A percentile compares a stretch with the other conserved stretches of the same genome.
Conservation (phyloP, 2,797 vertebrate genomes). For the Sebastes hubbsi region DNA sequence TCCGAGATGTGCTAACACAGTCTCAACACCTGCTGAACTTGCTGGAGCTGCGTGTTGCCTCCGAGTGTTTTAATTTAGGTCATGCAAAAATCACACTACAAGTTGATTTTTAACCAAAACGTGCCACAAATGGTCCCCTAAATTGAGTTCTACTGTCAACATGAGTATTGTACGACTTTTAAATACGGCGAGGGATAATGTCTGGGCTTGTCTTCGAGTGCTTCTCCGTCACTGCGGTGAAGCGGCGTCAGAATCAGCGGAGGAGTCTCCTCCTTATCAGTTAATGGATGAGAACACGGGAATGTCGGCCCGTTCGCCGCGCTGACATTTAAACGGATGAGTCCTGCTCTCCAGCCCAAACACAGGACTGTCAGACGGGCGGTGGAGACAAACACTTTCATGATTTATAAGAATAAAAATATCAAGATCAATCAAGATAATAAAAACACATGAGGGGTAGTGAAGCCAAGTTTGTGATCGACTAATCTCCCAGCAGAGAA, state of each 20-base stretch:
- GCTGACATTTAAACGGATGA: conserved; percentile 74
- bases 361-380: conserved; percentile 12
- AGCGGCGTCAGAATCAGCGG: conserved; percentile 29
- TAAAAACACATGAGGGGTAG: conserved; percentile 38
- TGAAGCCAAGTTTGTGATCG: conserved; percentile 55
- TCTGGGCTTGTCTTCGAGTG: background rate
- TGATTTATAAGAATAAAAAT: background rate
- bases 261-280: conserved; percentile 70
- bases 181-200: background rate
- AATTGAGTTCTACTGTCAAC: background rate
- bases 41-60: background rate
- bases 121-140: background rate
- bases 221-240: background rate
- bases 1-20: conserved; percentile 25
- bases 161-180: background rate
- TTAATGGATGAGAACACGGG: conserved; percentile 65
- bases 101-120: background rate
- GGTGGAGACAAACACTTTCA: conserved; percentile 46
- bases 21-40: conserved; percentile 40
- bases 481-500: conserved; percentile 66
- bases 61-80: conserved; percentile 3
- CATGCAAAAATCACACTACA: background rate
- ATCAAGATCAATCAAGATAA: conserved; percentile 39
- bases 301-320: conserved; percentile 48
- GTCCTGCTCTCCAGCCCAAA: conserved; percentile 48